phyloP scores from a whole-genome alignment of 2,113 vertebrate genomes.

The Chauna torquata region DNA sequence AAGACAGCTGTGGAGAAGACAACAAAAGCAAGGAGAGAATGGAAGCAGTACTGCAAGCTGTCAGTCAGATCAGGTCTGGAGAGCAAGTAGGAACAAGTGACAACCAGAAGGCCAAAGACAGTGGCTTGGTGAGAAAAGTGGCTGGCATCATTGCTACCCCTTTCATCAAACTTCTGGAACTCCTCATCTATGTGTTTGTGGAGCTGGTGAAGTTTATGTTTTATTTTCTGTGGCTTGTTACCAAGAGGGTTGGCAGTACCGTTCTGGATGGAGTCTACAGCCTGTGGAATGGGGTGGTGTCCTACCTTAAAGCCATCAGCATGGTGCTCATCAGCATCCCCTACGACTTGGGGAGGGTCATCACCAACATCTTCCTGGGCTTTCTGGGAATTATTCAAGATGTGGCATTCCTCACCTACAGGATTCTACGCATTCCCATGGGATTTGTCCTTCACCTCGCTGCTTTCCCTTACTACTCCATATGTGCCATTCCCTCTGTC shows the following conservation, averaged over 20 bases:
- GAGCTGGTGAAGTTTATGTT: constrained; percentile 60
- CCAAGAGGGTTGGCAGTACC: constrained; percentile 39
- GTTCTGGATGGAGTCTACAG: constrained; percentile 44
- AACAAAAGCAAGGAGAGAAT: constrained; percentile 63
- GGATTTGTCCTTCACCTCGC: constrained; percentile 74
- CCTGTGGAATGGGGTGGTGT: constrained; percentile 51
- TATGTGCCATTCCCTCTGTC: constrained; percentile 75
- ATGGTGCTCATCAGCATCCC: constrained; percentile 76
- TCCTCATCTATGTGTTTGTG: constrained; percentile 59
- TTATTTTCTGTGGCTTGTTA: constrained; percentile 63
- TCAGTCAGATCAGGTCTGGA: constrained; percentile 67
- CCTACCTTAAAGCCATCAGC: constrained; percentile 69
- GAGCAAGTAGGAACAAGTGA: background rate
- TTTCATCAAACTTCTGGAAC: constrained; percentile 69
- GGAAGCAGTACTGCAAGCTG: constrained; percentile 56
- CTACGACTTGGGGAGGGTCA: constrained; percentile 69
- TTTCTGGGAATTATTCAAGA: constrained; percentile 72
- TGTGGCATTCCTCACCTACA: constrained; percentile 56
- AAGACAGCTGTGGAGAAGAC: constrained; percentile 63
- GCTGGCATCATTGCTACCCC: constrained; percentile 59
- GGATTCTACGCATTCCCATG: constrained; percentile 69
- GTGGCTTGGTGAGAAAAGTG: constrained; percentile 37
- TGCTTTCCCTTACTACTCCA: constrained; percentile 73
- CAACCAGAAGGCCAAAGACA: background rate
- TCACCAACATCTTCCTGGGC: constrained; percentile 66